Percentiles rank a stretch among this genome's conserved stretches.
phyloP scores from a whole-genome alignment of 2,113 vertebrate genomes.

The Sinocyclocheilus grahami region DNA sequence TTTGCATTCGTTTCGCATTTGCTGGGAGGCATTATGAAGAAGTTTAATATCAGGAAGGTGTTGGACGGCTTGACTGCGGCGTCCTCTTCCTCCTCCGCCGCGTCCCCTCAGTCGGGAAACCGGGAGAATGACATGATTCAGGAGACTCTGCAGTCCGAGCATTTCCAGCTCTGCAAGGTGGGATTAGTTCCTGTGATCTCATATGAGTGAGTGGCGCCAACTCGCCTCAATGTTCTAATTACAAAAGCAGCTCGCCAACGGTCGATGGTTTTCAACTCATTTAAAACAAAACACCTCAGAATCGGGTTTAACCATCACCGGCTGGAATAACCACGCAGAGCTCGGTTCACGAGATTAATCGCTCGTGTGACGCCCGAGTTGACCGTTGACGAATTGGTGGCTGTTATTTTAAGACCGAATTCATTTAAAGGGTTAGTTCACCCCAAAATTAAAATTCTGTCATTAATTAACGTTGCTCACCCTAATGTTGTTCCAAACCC shows the following conservation, averaged over 20 bases:
- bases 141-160: constrained; percentile 94
- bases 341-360: neutral
- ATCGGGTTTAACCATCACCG: neutral
- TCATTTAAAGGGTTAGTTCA: neutral
- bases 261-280: neutral
- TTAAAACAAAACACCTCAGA: neutral
- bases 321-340: neutral
- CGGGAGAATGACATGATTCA: constrained; percentile 85
- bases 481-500: too few species aligned
- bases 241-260: neutral
- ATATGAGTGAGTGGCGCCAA: neutral
- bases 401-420: neutral
- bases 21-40: constrained; percentile 83
- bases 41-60: constrained; percentile 99
- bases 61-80: constrained; percentile 93
- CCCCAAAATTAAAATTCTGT: too few species aligned
- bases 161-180: constrained; percentile 99
- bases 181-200: constrained; percentile 37
- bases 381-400: neutral
- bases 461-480: too few species aligned
- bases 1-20: constrained; percentile 23
- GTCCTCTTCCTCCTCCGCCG: constrained; percentile 78
- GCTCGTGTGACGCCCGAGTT: neutral
- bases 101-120: constrained; percentile 74
- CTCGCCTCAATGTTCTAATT: neutral